These are phyloP conservation scores for Thryonomys swinderianus DNA, from an alignment of 2,113 vertebrate species.

Conservation along the genomic window DNA sequence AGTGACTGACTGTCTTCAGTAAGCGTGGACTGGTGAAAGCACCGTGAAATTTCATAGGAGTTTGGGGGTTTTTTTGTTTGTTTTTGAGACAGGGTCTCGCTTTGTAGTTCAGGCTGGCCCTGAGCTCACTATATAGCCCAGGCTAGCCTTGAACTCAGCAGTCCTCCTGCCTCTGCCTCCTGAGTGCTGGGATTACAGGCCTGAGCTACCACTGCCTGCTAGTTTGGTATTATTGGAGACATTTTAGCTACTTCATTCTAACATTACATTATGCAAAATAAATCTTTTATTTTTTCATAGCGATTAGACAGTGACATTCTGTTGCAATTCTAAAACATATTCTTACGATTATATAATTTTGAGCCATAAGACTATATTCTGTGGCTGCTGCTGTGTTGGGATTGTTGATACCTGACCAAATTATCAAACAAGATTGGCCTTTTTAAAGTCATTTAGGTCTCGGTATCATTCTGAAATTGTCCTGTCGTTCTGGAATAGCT, in stretches of 20 bases:
- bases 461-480: neutral
- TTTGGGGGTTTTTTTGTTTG: no score
- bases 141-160: no score
- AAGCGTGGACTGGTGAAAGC: neutral
- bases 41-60: neutral
- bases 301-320: neutral
- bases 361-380: neutral
- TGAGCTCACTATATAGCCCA: no score
- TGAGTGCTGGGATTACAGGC: no score
- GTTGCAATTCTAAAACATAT: neutral
- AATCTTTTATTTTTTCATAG: neutral
- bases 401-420: neutral
- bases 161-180: no score
- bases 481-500: neutral
- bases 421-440: neutral
- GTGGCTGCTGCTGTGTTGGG: neutral
- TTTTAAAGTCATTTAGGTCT: neutral
- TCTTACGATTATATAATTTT: neutral
- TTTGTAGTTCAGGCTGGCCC: no score
- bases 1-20: neutral
- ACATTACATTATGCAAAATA: neutral
- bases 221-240: neutral
- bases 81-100: no score
- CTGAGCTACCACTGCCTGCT: no score
- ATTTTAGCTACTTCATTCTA: constrained; percentile 15